Evolutionary conservation across 2,888 invertebrate genomes (phyloP).

Genomic region (Serripes groenlandicus): DNA sequence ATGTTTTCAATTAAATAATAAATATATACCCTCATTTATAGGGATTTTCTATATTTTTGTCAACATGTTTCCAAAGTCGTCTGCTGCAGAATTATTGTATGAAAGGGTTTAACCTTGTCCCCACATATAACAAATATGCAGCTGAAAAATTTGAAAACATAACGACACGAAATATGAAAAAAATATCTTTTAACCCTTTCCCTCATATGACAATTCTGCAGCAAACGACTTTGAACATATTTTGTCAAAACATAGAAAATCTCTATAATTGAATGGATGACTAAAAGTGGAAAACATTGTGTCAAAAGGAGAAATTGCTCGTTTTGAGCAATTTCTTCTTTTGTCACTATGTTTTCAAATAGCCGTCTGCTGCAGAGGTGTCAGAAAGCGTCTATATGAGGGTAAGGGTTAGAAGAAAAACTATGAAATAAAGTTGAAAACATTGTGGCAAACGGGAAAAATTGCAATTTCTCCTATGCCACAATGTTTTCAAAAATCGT

Average conservation of each 20-base stretch:
- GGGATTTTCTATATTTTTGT: too few relatives aligned
- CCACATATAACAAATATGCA: too few relatives aligned
- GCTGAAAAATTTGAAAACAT: too few relatives aligned
- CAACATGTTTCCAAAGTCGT: too few relatives aligned
- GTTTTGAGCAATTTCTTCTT: background rate
- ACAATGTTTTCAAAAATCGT: background rate
- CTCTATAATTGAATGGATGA: too few relatives aligned
- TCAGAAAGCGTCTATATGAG: background rate
- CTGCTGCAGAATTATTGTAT: too few relatives aligned
- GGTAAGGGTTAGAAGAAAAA: background rate
- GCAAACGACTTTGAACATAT: too few relatives aligned
- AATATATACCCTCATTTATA: background rate
- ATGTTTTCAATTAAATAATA: background rate
- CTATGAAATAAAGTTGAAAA: background rate
- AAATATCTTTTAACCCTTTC: too few relatives aligned
- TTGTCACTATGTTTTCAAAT: background rate
- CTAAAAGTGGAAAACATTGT: slow-evolving; percentile 8
- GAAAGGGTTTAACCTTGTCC: too few relatives aligned
- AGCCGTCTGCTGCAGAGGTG: background rate
- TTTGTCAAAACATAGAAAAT: too few relatives aligned
- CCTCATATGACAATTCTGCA: too few relatives aligned
- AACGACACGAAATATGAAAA: too few relatives aligned
- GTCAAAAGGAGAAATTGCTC: slow-evolving; percentile 8
- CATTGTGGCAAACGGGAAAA: background rate
- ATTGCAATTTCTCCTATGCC: slow-evolving; percentile 1